Evolutionary conservation across 2,113 vertebrate genomes (phyloP).

Genomic region (Dasyprocta punctata): DNA sequence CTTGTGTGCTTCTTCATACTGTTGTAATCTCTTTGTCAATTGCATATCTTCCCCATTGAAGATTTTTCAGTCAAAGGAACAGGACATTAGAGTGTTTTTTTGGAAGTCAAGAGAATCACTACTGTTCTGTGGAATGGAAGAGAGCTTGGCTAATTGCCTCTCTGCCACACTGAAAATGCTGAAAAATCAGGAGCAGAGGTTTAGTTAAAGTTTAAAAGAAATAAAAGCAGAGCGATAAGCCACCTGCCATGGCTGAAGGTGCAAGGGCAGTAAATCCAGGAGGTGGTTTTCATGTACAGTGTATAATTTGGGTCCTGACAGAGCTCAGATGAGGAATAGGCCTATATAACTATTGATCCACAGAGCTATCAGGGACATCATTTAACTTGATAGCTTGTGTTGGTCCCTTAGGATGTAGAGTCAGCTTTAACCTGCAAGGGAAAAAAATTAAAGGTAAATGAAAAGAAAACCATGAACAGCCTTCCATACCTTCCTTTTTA

Average conservation of each 20-base stretch:
- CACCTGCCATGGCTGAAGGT: constrained; percentile 50
- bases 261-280: constrained; percentile 72
- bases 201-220: constrained; percentile 78
- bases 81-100: constrained; percentile 41
- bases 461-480: constrained; percentile 27
- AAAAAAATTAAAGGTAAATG: constrained; percentile 78
- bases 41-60: neutral
- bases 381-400: constrained; percentile 82
- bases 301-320: constrained; percentile 82
- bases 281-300: constrained; percentile 79
- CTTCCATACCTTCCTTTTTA: constrained; percentile 29
- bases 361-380: constrained; percentile 82
- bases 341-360: constrained; percentile 84
- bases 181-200: constrained; percentile 70
- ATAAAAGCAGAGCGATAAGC: constrained; percentile 63
- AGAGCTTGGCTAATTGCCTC: constrained; percentile 33
- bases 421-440: constrained; percentile 81
- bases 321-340: constrained; percentile 80
- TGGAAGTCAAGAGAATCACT: constrained; percentile 49
- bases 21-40: neutral
- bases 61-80: constrained; percentile 6
- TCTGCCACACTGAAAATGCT: constrained; percentile 61
- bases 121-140: constrained; percentile 23
- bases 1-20: neutral
- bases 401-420: constrained; percentile 81